Evolutionary conservation across 2,888 invertebrate species (phyloP), one percentile per base, ranked within the genome.

Genomic region (Oscheius sp.): DNA sequence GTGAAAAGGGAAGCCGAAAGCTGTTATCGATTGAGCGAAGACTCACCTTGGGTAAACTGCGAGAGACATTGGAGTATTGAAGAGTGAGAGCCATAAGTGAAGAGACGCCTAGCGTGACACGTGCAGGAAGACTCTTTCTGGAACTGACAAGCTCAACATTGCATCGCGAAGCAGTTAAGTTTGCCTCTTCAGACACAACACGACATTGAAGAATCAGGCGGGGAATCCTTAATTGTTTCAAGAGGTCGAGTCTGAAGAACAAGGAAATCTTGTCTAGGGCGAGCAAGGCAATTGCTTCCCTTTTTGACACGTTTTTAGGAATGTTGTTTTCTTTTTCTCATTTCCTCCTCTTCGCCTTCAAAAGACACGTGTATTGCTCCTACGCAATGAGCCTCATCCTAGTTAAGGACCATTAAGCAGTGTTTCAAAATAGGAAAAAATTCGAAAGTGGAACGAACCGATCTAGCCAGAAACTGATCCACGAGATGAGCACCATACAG

Each of bases 401-500:
- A 48, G 63, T 47, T 63, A 63, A 47, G 63, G 63, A 3, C 48
- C 63, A 29, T 63, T 63, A 63, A 48, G 21, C 47, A 58, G 35
- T 32, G 48, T 48, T 48, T 21, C 35, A 10, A 37, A 48, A 48
- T 32, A 42, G 13, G n/a, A 21, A 58, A 58, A 59, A 58, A 58
- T 42, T 59, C 35, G 74, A 75, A 42, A 76, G 75, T 13, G 78
- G 60, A 9, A n/a, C 85, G 60, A 73, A 76, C 73, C 86, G 79
- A 73, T 89, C 89, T 50, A 89, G 75, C 89, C 89, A 89, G 75
- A 89, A 89, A 7, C 85, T 85, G 65, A 89, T 87, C 85, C 87
- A 89, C n/a, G 87, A 86, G 33, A 89, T 89, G 47, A 89, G 84
- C n/a, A 89, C 86, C 86, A 87, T 89, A 73, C 85, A 86, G 60